These are phyloP conservation scores for Eustalomyia histrio DNA, from an alignment of 2,888 invertebrate species.

Conservation along the genomic window DNA sequence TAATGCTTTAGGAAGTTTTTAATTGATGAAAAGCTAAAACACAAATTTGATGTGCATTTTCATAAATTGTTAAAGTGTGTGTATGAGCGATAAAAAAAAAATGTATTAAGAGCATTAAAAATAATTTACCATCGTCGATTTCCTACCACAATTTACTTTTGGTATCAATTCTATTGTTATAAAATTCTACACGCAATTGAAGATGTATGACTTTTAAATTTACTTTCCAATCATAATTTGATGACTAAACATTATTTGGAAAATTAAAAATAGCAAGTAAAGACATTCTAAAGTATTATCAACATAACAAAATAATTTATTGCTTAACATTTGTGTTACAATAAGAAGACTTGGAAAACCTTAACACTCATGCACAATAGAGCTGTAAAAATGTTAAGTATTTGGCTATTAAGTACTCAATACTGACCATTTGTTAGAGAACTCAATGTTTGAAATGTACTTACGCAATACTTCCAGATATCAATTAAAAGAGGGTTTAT, in stretches of 20 bases:
- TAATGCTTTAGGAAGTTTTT: not conserved
- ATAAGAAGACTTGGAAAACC: not conserved
- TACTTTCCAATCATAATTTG: not conserved
- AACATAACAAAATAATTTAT: conserved; percentile 7
- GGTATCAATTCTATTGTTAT: not conserved
- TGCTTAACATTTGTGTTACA: not conserved
- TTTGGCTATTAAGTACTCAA: too few species aligned
- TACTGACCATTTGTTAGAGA: too few species aligned
- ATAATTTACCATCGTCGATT: not conserved
- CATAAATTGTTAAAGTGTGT: too few species aligned
- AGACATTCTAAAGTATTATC: not conserved
- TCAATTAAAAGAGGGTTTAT: too few species aligned
- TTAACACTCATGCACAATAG: too few species aligned
- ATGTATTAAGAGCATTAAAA: not conserved
- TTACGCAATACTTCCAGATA: too few species aligned
- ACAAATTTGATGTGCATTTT: too few species aligned
- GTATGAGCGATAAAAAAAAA: not conserved
- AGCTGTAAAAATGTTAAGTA: not conserved
- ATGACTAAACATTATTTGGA: not conserved
- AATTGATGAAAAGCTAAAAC: not conserved
- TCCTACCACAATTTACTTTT: not conserved
- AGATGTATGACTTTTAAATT: conserved; percentile 20
- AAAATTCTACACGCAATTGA: not conserved
- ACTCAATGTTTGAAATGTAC: too few species aligned
- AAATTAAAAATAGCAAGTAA: not conserved